phyloP scores from a whole-genome alignment of 2,888 invertebrate species.

The Netelia melanura region DNA sequence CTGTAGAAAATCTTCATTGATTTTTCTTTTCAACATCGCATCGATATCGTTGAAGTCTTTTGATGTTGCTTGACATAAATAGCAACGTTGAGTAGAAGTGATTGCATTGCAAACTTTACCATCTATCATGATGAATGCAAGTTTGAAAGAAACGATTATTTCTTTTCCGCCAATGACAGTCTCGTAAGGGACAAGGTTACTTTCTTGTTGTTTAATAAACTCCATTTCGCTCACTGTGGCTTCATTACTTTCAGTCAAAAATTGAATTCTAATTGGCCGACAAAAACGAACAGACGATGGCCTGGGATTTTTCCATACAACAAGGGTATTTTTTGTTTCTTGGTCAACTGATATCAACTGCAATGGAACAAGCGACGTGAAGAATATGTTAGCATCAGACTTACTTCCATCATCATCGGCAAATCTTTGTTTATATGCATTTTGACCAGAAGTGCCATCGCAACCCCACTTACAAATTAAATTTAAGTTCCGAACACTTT shows the following conservation, averaged over 20 bases:
- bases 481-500: slow-evolving; percentile 12
- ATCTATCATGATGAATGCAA: slow-evolving; percentile 16
- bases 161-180: slow-evolving; percentile 1
- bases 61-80: slow-evolving; percentile 37
- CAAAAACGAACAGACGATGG: slow-evolving; percentile 13
- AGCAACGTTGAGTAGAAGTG: slow-evolving; percentile 7
- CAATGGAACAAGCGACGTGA: slow-evolving; percentile 6
- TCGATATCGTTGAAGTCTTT: slow-evolving; percentile 30
- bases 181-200: slow-evolving; percentile 33
- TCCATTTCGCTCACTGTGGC: slow-evolving; percentile 31
- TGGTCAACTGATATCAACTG: background rate
- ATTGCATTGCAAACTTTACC: slow-evolving; percentile 14
- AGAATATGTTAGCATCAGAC: slow-evolving; percentile 16
- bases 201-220: slow-evolving; percentile 21
- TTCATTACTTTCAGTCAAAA: slow-evolving; percentile 23
- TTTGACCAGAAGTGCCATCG: slow-evolving; percentile 18
- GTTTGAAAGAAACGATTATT: slow-evolving; percentile 16
- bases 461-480: slow-evolving; percentile 31
- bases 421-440: slow-evolving; percentile 15
- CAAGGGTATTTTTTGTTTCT: background rate
- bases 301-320: slow-evolving; percentile 24
- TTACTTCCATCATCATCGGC: slow-evolving; percentile 12
- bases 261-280: background rate
- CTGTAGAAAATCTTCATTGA: slow-evolving; percentile 44
- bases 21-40: slow-evolving; percentile 9